These are phyloP conservation scores for Eupsilia transversa DNA, from an alignment of 2,888 invertebrate genomes.

Conservation along the genomic window DNA sequence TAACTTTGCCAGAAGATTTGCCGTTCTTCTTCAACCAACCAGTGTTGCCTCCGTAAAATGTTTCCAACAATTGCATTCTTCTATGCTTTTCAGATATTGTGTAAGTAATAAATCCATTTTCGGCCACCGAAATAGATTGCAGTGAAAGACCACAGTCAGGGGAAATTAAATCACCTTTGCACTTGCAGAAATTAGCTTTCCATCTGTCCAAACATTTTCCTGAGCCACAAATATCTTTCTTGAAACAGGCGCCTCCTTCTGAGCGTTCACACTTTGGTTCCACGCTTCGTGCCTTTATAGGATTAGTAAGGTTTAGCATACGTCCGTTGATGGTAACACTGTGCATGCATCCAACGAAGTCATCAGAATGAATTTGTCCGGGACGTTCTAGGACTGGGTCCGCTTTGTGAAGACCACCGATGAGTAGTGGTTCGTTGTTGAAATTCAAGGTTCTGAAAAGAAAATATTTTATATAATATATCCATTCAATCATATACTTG, in stretches of 20 bases:
- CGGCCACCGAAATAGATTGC: conserved; percentile 94
- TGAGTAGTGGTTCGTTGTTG: conserved; percentile 95
- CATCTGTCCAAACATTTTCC: conserved; percentile 96
- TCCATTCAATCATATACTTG: background rate
- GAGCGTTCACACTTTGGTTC: conserved; percentile 94
- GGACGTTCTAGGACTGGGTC: conserved; percentile 97
- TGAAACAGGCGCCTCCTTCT: conserved; percentile 92
- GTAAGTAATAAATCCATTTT: conserved; percentile 95
- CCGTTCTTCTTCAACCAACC: conserved; percentile 91
- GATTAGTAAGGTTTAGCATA: conserved; percentile 94
- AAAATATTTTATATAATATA: conserved; percentile 9
- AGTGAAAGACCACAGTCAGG: conserved; percentile 95
- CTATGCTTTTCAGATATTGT: conserved; percentile 95
- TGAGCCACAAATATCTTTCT: conserved; percentile 88
- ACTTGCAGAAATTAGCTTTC: conserved; percentile 94
- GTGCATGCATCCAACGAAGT: conserved; percentile 98
- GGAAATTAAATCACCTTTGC: conserved; percentile 93
- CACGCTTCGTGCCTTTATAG: conserved; percentile 93
- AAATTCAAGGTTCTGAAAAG: conserved; percentile 95
- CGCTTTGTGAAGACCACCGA: conserved; percentile 96
- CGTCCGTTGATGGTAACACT: conserved; percentile 97
- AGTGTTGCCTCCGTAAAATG: conserved; percentile 93
- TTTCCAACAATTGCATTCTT: conserved; percentile 96
- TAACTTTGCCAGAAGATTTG: conserved; percentile 77
- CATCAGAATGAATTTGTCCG: conserved; percentile 97